These are phyloP conservation scores for Grallaria varia DNA, from an alignment of 2,113 vertebrate genomes.

Conservation along the genomic window DNA sequence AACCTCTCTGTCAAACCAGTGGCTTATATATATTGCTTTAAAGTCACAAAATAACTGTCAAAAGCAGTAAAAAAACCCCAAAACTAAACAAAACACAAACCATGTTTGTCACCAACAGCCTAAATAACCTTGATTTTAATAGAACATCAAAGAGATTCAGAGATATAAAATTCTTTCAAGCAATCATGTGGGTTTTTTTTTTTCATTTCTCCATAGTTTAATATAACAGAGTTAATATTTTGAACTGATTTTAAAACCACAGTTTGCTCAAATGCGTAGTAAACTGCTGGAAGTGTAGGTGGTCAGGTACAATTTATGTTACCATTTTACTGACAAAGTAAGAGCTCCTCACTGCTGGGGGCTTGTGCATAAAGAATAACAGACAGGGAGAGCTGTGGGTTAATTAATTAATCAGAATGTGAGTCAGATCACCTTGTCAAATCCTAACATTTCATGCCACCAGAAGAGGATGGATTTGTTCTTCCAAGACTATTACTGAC, in stretches of 20 bases:
- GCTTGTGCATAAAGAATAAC: not conserved
- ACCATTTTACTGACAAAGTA: slow-evolving; percentile 19
- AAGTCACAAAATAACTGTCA: slow-evolving; percentile 53
- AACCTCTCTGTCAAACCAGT: slow-evolving; percentile 1
- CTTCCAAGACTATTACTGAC: not conserved
- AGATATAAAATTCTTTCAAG: slow-evolving; percentile 27
- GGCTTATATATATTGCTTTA: slow-evolving; percentile 11
- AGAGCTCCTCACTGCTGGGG: not conserved
- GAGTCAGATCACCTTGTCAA: slow-evolving; percentile 23
- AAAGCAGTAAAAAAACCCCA: not conserved
- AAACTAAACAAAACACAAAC: not conserved
- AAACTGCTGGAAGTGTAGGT: slow-evolving; percentile 26
- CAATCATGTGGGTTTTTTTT: not conserved
- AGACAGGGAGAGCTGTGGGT: slow-evolving; percentile 34
- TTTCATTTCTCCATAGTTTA: slow-evolving; percentile 15
- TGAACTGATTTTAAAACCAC: slow-evolving; percentile 42
- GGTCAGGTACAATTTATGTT: slow-evolving; percentile 19
- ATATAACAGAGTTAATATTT: slow-evolving; percentile 49
- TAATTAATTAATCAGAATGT: slow-evolving; percentile 59
- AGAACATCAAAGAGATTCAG: slow-evolving; percentile 23
- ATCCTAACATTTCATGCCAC: not conserved
- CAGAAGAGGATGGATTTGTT: not conserved
- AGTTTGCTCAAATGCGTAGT: slow-evolving; percentile 21
- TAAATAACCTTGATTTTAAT: slow-evolving; percentile 24
- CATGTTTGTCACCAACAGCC: slow-evolving; percentile 37